phyloP scores from a whole-genome alignment of 92 coral and sea anemone genomes.

The Heliopora coerulea region DNA sequence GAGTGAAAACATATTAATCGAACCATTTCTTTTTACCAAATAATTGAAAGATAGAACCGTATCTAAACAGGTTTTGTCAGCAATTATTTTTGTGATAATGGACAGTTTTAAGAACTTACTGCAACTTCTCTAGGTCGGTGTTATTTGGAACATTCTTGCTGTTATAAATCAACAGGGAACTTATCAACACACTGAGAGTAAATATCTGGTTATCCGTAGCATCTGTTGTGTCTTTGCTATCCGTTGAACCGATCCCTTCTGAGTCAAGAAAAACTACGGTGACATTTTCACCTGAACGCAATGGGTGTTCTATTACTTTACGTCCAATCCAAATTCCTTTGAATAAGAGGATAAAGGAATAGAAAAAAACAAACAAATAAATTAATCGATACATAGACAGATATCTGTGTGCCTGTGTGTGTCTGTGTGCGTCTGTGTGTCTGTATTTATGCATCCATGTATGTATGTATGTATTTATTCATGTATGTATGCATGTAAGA shows the following conservation, averaged over 20 bases:
- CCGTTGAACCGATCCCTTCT: conserved; percentile 28
- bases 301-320: not conserved
- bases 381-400: too few relatives aligned
- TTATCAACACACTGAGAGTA: conserved; percentile 32
- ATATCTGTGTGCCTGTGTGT: too few relatives aligned
- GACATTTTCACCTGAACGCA: conserved; percentile 14
- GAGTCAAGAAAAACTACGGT: conserved; percentile 34
- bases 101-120: conserved; percentile 9
- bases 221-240: conserved; percentile 23
- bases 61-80: too few relatives aligned
- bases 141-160: conserved; percentile 35
- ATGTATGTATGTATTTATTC: too few relatives aligned
- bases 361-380: not conserved
- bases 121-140: conserved; percentile 33
- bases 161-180: conserved; percentile 33
- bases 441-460: too few relatives aligned
- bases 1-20: too few relatives aligned
- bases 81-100: too few relatives aligned
- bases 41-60: too few relatives aligned
- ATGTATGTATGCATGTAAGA: too few relatives aligned
- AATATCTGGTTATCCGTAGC: conserved; percentile 35
- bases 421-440: too few relatives aligned
- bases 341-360: not conserved
- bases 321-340: conserved; percentile 35
- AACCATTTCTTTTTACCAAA: too few relatives aligned